Evolutionary conservation across 2,113 vertebrate species (phyloP), one percentile per base, ranked within the genome.

Genomic region (Eulacestoma nigropectus): DNA sequence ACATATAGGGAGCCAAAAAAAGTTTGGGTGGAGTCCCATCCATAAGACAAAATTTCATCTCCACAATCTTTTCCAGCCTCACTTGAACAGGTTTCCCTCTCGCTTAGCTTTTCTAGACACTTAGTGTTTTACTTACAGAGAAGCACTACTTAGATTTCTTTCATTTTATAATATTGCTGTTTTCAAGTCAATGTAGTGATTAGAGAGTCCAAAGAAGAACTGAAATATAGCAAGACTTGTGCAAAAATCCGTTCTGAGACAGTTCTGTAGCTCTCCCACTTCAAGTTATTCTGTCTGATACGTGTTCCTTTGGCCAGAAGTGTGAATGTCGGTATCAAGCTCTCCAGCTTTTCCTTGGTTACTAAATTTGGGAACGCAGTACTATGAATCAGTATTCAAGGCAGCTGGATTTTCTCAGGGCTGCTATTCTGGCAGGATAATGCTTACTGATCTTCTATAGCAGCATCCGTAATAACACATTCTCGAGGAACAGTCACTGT

Each of bases 391-490:
- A 95, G 89, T 87, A 87, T 96, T 97, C 93, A 84, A 91, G 73
- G 93, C 87, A 94, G 87, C 87, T 89, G 93, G 89, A 84, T 95
- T 94, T 94, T 41, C 74, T 91, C 84, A 84, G 32, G 87, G 86
- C 72, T 90, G 55, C 91, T 95, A 84, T 96, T 97, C 94, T 97
- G 96, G 35, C 86, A 84, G 84, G 89, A 96, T 95, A 96, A 96
- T 96, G 81, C 93, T 89, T 67, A 17, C 94, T 95, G 94, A 95
- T 97, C 95, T 92, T 64, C 95, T 96, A 37, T 84, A 89, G 91
- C 76, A 73, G 60, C 80, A 46, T 35, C 87, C 0, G 0, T 92
- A 84, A 91, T 95, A 87, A 63, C 56, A 33, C 52, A 95, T 92
- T 95, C 93, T 97, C 68, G 41, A 69, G 87, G 93, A 94, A 13